A percentile compares a stretch with the other conserved stretches of the same genome.
These are phyloP conservation scores for Stenurella melanura DNA, from an alignment of 2,888 invertebrate species.

Conservation along the genomic window DNA sequence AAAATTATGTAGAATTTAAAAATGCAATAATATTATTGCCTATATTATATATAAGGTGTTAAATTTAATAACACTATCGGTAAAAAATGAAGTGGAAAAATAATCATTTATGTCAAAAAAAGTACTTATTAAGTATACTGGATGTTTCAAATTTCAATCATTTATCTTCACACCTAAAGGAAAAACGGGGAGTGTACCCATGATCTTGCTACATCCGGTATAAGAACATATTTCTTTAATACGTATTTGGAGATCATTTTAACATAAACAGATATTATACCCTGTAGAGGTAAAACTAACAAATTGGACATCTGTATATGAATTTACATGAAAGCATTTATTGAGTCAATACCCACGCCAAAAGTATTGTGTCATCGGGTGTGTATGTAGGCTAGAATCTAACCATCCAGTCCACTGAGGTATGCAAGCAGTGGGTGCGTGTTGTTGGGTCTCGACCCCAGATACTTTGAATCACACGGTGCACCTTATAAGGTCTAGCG, in stretches of 20 bases:
- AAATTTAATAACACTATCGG: too few species aligned
- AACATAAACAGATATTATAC: background rate
- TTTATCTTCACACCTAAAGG: too few species aligned
- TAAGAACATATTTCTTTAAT: background rate
- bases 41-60: too few species aligned
- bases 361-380: slow-evolving; percentile 54
- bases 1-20: too few species aligned
- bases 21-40: too few species aligned
- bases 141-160: too few species aligned
- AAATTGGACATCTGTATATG: background rate
- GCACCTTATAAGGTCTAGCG: slow-evolving; percentile 68
- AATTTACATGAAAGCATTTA: slow-evolving; percentile 32
- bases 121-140: too few species aligned
- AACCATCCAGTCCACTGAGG: slow-evolving; percentile 57
- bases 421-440: slow-evolving; percentile 67
- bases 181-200: too few species aligned
- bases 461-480: slow-evolving; percentile 65
- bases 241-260: background rate
- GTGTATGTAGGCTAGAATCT: slow-evolving; percentile 55
- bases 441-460: slow-evolving; percentile 60
- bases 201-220: too few species aligned
- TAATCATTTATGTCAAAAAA: too few species aligned
- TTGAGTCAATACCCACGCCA: slow-evolving; percentile 33
- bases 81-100: too few species aligned
- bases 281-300: slow-evolving; percentile 18